These are phyloP conservation scores for Engystomops pustulosus DNA, from an alignment of 2,113 vertebrate species.

Conservation along the genomic window DNA sequence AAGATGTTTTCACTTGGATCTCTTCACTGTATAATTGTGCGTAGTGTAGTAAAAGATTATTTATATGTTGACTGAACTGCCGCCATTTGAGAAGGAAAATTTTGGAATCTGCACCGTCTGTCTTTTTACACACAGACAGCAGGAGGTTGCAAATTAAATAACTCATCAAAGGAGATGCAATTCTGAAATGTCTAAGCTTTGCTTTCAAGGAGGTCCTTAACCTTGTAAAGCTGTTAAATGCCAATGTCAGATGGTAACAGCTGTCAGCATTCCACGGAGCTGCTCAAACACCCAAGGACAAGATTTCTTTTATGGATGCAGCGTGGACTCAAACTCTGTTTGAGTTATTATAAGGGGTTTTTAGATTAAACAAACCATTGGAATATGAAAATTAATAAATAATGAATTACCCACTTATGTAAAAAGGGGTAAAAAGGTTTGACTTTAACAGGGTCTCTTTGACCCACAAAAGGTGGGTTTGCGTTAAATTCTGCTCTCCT, in stretches of 20 bases:
- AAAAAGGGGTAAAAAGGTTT: too few relatives aligned
- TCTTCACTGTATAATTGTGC: background rate
- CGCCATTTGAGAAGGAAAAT: background rate
- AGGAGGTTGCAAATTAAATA: slow-evolving; percentile 40
- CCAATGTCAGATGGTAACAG: slow-evolving; percentile 75
- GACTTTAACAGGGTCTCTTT: too few relatives aligned
- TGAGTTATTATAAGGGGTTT: background rate
- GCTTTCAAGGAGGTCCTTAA: slow-evolving; percentile 51
- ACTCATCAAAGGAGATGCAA: slow-evolving; percentile 29
- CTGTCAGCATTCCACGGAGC: slow-evolving; percentile 72
- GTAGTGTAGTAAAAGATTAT: background rate
- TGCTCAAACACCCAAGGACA: background rate
- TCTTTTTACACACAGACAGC: slow-evolving; percentile 40
- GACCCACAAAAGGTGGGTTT: too few relatives aligned
- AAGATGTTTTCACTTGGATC: background rate
- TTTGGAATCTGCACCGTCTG: slow-evolving; percentile 33
- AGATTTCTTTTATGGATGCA: background rate
- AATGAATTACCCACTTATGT: too few relatives aligned
- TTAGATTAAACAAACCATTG: background rate
- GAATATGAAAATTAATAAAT: background rate
- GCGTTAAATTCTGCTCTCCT: too few relatives aligned
- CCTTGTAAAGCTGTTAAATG: slow-evolving; percentile 48
- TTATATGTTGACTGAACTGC: background rate
- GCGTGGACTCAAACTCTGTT: too few relatives aligned
- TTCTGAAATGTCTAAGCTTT: background rate